Percentiles rank a stretch among this genome's conserved stretches.
Conservation (phyloP, 2,888 invertebrate species). For the Eupithecia subumbrata region DNA sequence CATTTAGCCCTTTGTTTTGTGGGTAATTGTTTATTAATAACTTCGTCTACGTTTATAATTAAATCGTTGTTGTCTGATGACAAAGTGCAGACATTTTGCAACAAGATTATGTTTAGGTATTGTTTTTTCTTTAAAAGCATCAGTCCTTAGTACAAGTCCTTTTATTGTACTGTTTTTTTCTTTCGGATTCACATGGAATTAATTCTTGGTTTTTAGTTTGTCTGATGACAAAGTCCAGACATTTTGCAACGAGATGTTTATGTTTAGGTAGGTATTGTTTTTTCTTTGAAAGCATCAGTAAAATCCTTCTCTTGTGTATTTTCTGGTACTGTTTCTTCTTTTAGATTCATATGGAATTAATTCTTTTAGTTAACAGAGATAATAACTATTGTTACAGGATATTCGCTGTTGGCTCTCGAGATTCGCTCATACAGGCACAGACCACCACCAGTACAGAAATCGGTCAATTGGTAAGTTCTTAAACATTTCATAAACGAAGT, state of each 20-base stretch:
- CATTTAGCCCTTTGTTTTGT: slow-evolving; percentile 63
- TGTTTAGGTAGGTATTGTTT: background rate
- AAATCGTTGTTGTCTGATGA: background rate
- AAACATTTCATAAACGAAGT: background rate
- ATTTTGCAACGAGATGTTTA: background rate
- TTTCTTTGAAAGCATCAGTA: no score
- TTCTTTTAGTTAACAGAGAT: background rate
- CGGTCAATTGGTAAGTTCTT: slow-evolving; percentile 66
- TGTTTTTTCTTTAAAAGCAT: background rate
- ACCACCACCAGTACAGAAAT: slow-evolving; percentile 62
- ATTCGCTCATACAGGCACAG: slow-evolving; percentile 64
- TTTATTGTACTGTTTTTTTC: no score
- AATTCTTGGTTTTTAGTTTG: no score
- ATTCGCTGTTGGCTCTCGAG: slow-evolving; percentile 61
- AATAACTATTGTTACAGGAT: slow-evolving; percentile 67
- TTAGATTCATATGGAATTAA: background rate
- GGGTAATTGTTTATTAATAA: slow-evolving; percentile 6
- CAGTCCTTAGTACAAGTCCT: no score
- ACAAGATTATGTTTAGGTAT: background rate
- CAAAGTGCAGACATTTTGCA: background rate
- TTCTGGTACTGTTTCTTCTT: background rate
- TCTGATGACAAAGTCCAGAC: background rate
- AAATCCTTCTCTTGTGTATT: background rate
- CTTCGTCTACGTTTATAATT: slow-evolving; percentile 3
- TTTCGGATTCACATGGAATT: no score